Base-by-base conservation (phyloP, 2,113 vertebrate species). In the Pseudopodoces humilis region DNA sequence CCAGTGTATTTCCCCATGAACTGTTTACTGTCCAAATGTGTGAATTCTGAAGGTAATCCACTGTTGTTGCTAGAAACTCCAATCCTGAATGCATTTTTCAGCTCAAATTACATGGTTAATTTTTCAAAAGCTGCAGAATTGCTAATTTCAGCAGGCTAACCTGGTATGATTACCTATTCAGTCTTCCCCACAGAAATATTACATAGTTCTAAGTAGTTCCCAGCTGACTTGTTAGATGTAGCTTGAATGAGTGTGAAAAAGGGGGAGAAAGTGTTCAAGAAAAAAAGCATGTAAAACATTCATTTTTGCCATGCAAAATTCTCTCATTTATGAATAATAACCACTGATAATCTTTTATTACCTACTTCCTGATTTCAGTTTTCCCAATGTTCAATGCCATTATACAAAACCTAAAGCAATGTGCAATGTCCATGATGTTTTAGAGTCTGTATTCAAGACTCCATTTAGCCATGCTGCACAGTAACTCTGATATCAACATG, bases 311-410 rank as follows among this genome's bases (percentile, higher is more conserved):
- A 65, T 7, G 9, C 11, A 67, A 63, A 86, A 43, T 63, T 75
- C 9, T 62, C 25, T 64, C 10, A 65, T 39, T 71, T 55, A 55
- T 41, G 27, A 63, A 19, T 30, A 53, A 60, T 7, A 70, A 63
- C 6, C 19, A 55, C 19, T 0, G 0, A 46, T 37, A 72, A 70
- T 49, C 11, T 10, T 59, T 69, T 21, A 78, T 37, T 62, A 56
- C 27, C 37, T 56, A 5, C 16, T 68, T 52, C 6, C 11, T 71
- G 12, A 62, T 71, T 87, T 50, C 47, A 53, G 23, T 49, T 64
- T 64, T 15, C 35, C 28, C 65, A 41, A 70, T 9, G 4, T 47
- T 6, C 50, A 56, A 7, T 11, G 5, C n/a, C 24, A 56, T 52
- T 49, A 41, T 18, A 50, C 13, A 65, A 60, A 86, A 68, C n/a